Base-by-base conservation (phyloP, 1,140 invertebrate species). In the Drosophila hydei region DNA sequence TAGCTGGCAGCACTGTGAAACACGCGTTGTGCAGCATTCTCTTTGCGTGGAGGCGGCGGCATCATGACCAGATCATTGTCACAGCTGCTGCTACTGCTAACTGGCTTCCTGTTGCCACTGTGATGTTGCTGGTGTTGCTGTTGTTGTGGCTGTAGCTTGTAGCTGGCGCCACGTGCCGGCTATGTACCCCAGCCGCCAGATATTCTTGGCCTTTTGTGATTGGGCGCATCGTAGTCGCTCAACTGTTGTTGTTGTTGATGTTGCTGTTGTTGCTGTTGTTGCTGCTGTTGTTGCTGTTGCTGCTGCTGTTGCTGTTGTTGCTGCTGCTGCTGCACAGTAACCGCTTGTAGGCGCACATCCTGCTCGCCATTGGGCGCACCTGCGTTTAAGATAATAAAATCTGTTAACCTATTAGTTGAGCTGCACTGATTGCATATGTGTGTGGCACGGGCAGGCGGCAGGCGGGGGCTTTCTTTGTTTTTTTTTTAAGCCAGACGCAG, bases 171-270 rank as follows among this genome's bases (percentile, higher is more conserved):
- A 75, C 77, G 88, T 75, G 80, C 73, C 74, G 93, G 93, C 94
- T 96, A 97, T 94, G 96, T 96, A 89, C 95, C 94, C 96, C 96
- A 97, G 72, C 95, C 95, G 88, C 97, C 96, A 25, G 94, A 94
- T 90, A 97, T 95, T 90, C 96, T 94, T 69, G 96, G 94, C 90
- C 96, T 94, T 92, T 97, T 97, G 90, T 91, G 94, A 87, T 96
- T 94, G 55, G 95, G 95, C 54, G 95, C 95, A 90, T 97, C 96
- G 90, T 97, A 97, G 84, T 97, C 96, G 54, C 93, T 92, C 59
- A 93, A 93, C 8, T 83, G 89, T 47, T 93, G 93, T 38, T 92
- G 92, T 0, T 90, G 80, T 1, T 89, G 85, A 0, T 78, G 72
- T 84, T 93, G 43, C 4, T 89, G 89, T 12, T 89, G 89, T 12